Conservation (phyloP, 2,113 vertebrate genomes). For the Syngnathus typhle region DNA sequence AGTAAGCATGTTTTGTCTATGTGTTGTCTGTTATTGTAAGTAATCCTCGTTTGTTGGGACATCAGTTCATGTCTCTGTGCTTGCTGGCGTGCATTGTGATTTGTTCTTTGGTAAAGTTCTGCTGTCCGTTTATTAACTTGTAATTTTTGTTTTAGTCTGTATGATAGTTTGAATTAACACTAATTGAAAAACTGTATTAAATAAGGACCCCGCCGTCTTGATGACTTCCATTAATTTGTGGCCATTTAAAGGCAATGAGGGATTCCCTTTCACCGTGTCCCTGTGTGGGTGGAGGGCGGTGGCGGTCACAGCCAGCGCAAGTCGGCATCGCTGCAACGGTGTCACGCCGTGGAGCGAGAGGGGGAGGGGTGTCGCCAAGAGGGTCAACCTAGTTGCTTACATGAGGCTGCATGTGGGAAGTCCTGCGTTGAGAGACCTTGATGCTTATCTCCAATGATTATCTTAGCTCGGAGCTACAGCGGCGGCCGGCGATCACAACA, state of each 20-base stretch:
- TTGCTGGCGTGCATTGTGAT: not conserved
- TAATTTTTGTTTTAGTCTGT: not conserved
- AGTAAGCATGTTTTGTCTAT: slow-evolving; percentile 49
- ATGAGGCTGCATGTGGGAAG: slow-evolving; percentile 41
- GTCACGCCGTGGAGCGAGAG: slow-evolving; percentile 40
- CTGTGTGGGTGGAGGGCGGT: slow-evolving; percentile 40
- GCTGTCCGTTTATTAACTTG: not conserved
- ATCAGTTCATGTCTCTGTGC: not conserved
- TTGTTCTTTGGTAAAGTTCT: slow-evolving; percentile 20
- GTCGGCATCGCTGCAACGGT: slow-evolving; percentile 49
- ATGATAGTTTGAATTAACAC: not conserved
- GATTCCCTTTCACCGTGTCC: slow-evolving; percentile 71
- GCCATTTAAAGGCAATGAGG: slow-evolving; percentile 64
- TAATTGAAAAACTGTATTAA: not conserved
- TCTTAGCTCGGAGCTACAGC: slow-evolving; percentile 7
- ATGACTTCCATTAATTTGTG: not conserved
- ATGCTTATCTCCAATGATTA: slow-evolving; percentile 15
- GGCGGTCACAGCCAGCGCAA: slow-evolving; percentile 38
- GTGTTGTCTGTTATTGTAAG: slow-evolving; percentile 20
- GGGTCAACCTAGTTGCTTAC: slow-evolving; percentile 36
- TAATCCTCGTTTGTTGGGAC: slow-evolving; percentile 5
- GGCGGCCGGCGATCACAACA: not conserved
- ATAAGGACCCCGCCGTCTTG: not conserved
- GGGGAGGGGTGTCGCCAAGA: slow-evolving; percentile 35
- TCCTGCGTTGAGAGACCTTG: slow-evolving; percentile 23